These are phyloP conservation scores for Meriones unguiculatus DNA, from an alignment of 2,113 vertebrate genomes.

Conservation along the genomic window DNA sequence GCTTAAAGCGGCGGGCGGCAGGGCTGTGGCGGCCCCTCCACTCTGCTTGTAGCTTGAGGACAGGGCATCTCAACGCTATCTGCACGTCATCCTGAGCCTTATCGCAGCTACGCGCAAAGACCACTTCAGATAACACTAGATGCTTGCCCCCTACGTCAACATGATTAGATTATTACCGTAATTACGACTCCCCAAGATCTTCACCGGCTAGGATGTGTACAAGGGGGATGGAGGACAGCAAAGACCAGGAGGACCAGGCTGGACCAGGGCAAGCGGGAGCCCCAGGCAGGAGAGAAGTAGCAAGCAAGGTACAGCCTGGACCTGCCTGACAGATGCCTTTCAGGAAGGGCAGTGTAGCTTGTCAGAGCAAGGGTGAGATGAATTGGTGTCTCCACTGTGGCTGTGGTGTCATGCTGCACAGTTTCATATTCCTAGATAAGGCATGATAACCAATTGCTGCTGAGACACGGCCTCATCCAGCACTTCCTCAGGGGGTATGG, in stretches of 20 bases:
- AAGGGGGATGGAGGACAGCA: constrained; percentile 72
- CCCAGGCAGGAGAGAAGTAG: neutral
- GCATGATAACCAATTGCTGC: constrained; percentile 95
- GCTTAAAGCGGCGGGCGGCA: constrained; percentile 91
- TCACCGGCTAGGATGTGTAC: constrained; percentile 86
- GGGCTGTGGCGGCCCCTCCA: constrained; percentile 77
- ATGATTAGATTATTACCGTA: constrained; percentile 85
- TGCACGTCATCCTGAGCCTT: constrained; percentile 93
- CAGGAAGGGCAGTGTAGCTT: constrained; percentile 99
- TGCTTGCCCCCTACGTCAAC: constrained; percentile 74
- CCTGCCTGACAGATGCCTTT: constrained; percentile 98
- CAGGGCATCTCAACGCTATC: constrained; percentile 94
- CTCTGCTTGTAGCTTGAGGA: constrained; percentile 84
- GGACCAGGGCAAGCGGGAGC: neutral
- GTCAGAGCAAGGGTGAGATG: constrained; percentile 97
- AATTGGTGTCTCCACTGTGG: constrained; percentile 96
- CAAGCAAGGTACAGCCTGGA: constrained; percentile 71
- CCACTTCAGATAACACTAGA: constrained; percentile 87
- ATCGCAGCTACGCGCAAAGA: constrained; percentile 89
- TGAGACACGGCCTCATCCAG: constrained; percentile 88
- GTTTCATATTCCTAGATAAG: constrained; percentile 99
- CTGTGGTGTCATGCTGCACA: constrained; percentile 93
- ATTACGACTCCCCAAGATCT: constrained; percentile 91
- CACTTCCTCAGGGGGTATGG: constrained; percentile 83
- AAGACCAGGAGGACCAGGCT: constrained; percentile 59